Percentiles rank a stretch among this genome's conserved stretches.
phyloP scores from a whole-genome alignment of 2,888 invertebrate species.

The Drosophila tripunctata region DNA sequence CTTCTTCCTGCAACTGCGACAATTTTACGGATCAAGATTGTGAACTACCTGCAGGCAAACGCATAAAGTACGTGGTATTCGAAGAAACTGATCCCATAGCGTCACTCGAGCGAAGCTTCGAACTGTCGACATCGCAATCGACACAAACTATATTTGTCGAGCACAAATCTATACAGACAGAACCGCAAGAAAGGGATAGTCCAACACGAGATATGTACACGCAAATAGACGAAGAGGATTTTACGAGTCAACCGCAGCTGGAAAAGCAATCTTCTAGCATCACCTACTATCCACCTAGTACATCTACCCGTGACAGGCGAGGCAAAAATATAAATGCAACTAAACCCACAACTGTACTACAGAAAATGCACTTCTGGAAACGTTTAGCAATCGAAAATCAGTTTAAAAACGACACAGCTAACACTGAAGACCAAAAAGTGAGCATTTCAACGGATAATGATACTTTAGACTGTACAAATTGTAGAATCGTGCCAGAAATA shows the following conservation, averaged over 20 bases:
- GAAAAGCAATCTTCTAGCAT: too few species aligned
- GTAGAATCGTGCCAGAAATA: background rate
- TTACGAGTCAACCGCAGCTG: too few species aligned
- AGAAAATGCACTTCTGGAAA: constrained; percentile 4
- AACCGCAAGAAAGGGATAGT: background rate
- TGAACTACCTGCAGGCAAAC: constrained; percentile 1
- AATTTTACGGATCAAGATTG: background rate
- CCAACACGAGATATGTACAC: background rate
- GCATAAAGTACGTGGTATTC: constrained; percentile 20
- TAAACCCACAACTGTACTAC: background rate
- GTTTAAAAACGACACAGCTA: too few species aligned
- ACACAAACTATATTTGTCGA: constrained; percentile 9
- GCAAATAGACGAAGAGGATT: too few species aligned
- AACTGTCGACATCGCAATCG: too few species aligned
- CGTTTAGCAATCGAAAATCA: too few species aligned
- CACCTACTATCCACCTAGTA: background rate
- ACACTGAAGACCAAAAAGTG: too few species aligned
- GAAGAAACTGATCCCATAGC: constrained; percentile 16
- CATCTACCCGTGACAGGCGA: too few species aligned
- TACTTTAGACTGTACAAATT: background rate
- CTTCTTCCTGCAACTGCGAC: constrained; percentile 19
- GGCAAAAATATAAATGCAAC: background rate
- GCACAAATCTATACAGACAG: constrained; percentile 24
- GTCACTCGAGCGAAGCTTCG: constrained; percentile 11
- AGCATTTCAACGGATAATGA: background rate